phyloP scores from a whole-genome alignment of 2,797 vertebrate species.

The Mastacembelus armatus region DNA sequence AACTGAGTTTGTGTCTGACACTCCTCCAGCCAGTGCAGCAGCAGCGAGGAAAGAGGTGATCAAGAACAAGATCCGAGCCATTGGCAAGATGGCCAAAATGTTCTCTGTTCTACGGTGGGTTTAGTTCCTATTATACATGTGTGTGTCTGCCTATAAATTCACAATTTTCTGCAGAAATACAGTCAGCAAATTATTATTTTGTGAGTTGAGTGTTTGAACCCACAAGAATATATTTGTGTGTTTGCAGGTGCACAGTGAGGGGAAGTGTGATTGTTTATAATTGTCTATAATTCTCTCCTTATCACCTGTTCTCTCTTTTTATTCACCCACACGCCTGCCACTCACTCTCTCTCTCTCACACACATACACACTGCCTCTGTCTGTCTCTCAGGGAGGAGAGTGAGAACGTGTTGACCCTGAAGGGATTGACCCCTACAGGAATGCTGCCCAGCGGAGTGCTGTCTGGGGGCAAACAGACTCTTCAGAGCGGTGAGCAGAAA shows the following conservation, averaged over 20 bases:
- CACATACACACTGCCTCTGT: conserved; percentile 1
- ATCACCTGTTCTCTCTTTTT: conserved; percentile 24
- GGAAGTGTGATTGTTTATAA: conserved; percentile 44
- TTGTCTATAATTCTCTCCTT: conserved; percentile 28
- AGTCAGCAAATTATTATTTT: too few species aligned
- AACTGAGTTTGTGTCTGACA: conserved; percentile 9
- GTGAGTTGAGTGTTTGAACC: conserved; percentile 17
- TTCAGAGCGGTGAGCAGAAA: conserved; percentile 85
- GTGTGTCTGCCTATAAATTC: background rate
- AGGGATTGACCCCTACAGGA: conserved; percentile 87
- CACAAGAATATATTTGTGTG: background rate
- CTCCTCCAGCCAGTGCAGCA: conserved; percentile 81
- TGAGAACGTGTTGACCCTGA: conserved; percentile 88
- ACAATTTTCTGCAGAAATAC: background rate
- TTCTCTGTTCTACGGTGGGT: conserved; percentile 83
- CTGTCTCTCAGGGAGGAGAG: conserved; percentile 84
- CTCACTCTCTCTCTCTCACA: background rate
- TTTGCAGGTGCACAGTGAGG: conserved; percentile 40
- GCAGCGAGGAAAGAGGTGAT: conserved; percentile 89
- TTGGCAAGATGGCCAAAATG: conserved; percentile 90
- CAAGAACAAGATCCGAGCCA: conserved; percentile 88
- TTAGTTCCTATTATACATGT: background rate
- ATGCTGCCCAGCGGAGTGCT: conserved; percentile 88
- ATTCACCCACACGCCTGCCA: conserved; percentile 9
- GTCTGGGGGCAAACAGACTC: conserved; percentile 87